Conservation (phyloP, 2,888 invertebrate genomes). For the Cataglyphis albicans region DNA sequence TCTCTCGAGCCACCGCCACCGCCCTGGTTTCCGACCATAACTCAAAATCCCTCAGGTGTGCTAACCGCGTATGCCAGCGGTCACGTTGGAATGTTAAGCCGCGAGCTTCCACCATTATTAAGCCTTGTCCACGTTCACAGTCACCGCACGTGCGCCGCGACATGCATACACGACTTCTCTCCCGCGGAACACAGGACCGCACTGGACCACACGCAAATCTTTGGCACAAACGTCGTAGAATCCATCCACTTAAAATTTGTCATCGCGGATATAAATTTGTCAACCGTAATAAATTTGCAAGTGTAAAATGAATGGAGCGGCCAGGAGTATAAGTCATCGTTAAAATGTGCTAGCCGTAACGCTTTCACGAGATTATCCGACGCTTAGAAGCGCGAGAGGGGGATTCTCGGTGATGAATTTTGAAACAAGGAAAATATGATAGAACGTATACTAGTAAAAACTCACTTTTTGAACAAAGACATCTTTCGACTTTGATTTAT, state of each 20-base stretch:
- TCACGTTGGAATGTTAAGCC: conserved; percentile 79
- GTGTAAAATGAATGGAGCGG: conserved; percentile 37
- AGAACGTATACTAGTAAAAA: neutral
- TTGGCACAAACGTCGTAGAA: conserved; percentile 16
- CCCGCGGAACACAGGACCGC: neutral
- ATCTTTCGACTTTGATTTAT: conserved; percentile 13
- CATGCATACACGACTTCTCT: conserved; percentile 8
- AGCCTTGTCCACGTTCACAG: conserved; percentile 67
- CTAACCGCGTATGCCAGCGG: conserved; percentile 79
- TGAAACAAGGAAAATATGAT: neutral
- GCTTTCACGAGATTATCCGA: conserved; percentile 20
- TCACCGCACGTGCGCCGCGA: conserved; percentile 51
- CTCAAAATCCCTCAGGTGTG: conserved; percentile 84
- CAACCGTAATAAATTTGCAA: conserved; percentile 16
- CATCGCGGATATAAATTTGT: conserved; percentile 27
- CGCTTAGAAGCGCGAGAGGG: neutral
- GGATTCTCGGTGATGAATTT: conserved; percentile 17
- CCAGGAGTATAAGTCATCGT: conserved; percentile 14
- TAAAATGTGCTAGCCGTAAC: conserved; percentile 23
- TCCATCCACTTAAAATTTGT: conserved; percentile 32
- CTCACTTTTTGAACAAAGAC: conserved; percentile 2
- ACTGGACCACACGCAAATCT: neutral
- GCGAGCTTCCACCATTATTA: conserved; percentile 72
- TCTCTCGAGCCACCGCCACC: conserved; percentile 8
- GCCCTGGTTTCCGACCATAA: conserved; percentile 78